Percentiles rank a stretch among this genome's conserved stretches.
Conservation (phyloP, 2,113 vertebrate genomes). For the Atrichornis clamosus region DNA sequence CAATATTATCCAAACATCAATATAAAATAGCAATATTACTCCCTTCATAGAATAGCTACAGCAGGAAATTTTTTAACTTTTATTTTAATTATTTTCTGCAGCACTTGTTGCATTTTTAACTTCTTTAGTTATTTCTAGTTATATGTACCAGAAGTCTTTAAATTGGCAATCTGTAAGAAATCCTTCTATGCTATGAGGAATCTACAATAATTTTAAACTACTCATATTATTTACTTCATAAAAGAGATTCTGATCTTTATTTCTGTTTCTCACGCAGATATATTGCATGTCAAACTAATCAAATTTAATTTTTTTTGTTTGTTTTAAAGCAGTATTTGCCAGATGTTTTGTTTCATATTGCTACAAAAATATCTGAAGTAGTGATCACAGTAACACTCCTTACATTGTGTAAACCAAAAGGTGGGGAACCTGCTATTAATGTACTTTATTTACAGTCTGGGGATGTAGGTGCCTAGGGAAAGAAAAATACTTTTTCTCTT, state of each 20-base stretch:
- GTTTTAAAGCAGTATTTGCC: not conserved
- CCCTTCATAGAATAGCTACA: not conserved
- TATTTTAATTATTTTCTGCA: not conserved
- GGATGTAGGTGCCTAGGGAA: not conserved
- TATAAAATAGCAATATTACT: not conserved
- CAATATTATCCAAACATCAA: not conserved
- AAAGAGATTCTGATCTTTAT: not conserved
- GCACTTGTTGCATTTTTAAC: constrained; percentile 63
- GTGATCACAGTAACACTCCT: not conserved
- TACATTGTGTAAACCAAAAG: not conserved
- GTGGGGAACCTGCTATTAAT: not conserved
- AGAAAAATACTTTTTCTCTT: not conserved
- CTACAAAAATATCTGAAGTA: not conserved
- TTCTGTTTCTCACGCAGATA: not conserved
- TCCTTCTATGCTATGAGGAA: not conserved
- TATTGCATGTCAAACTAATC: not conserved
- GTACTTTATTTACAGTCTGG: not conserved
- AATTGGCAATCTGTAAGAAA: not conserved
- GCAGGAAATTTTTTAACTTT: not conserved
- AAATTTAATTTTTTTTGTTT: not conserved
- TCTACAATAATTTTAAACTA: not conserved
- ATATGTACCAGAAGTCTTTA: not conserved
- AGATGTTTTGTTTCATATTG: not conserved
- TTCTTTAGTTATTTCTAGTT: constrained; percentile 13
- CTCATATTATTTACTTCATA: not conserved